Conservation (phyloP, 37 sponge, comb jelly and placozoan genomes). For the Halisarca cf. caerulea region DNA sequence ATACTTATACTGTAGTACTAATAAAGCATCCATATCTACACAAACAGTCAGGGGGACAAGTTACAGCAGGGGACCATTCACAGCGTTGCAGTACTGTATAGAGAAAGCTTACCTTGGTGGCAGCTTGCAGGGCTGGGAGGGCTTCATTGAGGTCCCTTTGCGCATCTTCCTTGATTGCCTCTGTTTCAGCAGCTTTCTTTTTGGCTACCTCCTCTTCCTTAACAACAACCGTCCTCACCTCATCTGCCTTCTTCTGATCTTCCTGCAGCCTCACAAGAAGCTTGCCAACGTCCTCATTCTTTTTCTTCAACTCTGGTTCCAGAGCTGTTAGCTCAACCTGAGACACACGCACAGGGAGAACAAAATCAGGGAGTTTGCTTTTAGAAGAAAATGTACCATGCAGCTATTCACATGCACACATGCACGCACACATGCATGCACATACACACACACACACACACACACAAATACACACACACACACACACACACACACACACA, state of each 20-base stretch:
- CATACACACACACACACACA: too few relatives aligned
- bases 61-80: too few relatives aligned
- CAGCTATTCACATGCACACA: too few relatives aligned
- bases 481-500: too few relatives aligned
- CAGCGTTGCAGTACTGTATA: too few relatives aligned
- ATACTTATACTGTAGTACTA: too few relatives aligned
- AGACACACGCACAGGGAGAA: background rate
- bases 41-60: too few relatives aligned
- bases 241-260: constrained; percentile 91
- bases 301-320: constrained; percentile 88
- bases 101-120: constrained; percentile 73
- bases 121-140: constrained; percentile 91
- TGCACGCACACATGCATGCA: too few relatives aligned
- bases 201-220: constrained; percentile 95
- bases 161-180: constrained; percentile 95
- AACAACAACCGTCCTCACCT: constrained; percentile 80
- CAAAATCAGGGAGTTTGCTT: background rate
- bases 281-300: constrained; percentile 81
- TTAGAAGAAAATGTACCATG: too few relatives aligned
- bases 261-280: constrained; percentile 88
- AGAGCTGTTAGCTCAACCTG: constrained; percentile 93
- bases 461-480: too few relatives aligned
- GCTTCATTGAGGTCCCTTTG: constrained; percentile 97
- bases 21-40: too few relatives aligned
- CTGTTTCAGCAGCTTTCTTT: constrained; percentile 92